These are phyloP conservation scores for Procapra przewalskii DNA, from an alignment of 2,113 vertebrate species.

Conservation along the genomic window DNA sequence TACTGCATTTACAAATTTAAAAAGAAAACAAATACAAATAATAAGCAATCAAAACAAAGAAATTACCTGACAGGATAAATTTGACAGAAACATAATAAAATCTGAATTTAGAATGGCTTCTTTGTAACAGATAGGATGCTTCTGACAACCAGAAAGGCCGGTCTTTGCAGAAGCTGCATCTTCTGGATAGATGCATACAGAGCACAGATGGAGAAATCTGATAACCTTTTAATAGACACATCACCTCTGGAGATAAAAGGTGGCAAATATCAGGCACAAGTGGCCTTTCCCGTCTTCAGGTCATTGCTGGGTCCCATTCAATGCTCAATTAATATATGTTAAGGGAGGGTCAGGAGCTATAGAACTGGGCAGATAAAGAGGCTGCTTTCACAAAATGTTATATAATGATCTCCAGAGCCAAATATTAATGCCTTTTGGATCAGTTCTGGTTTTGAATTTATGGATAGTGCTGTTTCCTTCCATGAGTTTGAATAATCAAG, in stretches of 20 bases:
- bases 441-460: background rate
- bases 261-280: background rate
- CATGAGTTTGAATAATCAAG: background rate
- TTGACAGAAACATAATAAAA: background rate
- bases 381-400: background rate
- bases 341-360: background rate
- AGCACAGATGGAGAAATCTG: background rate
- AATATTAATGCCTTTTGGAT: background rate
- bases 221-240: background rate
- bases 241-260: background rate
- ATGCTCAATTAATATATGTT: background rate
- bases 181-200: background rate
- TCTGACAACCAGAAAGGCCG: background rate
- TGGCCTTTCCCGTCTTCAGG: accelerated
- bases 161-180: background rate
- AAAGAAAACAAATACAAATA: background rate
- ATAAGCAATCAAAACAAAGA: background rate
- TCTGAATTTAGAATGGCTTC: background rate
- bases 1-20: background rate
- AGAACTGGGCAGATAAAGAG: background rate
- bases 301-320: background rate
- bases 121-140: background rate
- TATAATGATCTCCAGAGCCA: background rate
- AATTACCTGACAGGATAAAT: background rate
- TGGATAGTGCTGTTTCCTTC: background rate